Evolutionary conservation across 1,140 invertebrate species (phyloP).

Genomic region (Zelostemma sp.): DNA sequence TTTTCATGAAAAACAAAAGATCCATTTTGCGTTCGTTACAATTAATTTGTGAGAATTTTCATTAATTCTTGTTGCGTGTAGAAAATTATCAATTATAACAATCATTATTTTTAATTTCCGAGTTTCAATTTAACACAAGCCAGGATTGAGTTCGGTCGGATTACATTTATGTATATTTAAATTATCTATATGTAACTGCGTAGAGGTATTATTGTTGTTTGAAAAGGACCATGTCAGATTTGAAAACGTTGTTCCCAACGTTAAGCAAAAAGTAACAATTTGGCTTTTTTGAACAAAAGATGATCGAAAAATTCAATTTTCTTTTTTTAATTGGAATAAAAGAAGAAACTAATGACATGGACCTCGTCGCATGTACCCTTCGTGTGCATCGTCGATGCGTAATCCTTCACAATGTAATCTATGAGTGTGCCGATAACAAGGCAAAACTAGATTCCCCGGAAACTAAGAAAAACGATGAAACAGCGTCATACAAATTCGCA

Average conservation of each 20-base stretch:
- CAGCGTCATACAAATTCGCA: background rate
- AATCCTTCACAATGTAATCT: background rate
- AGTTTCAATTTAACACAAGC: background rate
- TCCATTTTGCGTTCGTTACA: background rate
- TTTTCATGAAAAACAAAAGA: slow-evolving; percentile 18
- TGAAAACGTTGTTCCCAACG: no score
- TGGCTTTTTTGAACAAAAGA: no score
- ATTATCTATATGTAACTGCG: slow-evolving; percentile 2
- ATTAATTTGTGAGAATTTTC: background rate
- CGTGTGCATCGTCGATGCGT: slow-evolving; percentile 3
- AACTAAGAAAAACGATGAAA: background rate
- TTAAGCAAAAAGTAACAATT: no score
- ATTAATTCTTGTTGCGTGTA: background rate
- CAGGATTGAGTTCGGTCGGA: no score
- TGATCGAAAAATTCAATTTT: no score
- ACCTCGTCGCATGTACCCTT: slow-evolving; percentile 1
- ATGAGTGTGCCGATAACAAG: background rate
- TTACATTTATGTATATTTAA: background rate
- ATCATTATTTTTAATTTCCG: background rate
- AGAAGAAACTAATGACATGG: no score
- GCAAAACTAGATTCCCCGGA: background rate
- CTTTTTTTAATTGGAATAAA: no score
- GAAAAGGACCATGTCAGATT: slow-evolving; percentile 9
- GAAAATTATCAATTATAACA: background rate
- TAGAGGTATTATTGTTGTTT: slow-evolving; percentile 36